Base-by-base conservation (phyloP, 2,888 invertebrate species). In the Himalopsyche kuldschensis region DNA sequence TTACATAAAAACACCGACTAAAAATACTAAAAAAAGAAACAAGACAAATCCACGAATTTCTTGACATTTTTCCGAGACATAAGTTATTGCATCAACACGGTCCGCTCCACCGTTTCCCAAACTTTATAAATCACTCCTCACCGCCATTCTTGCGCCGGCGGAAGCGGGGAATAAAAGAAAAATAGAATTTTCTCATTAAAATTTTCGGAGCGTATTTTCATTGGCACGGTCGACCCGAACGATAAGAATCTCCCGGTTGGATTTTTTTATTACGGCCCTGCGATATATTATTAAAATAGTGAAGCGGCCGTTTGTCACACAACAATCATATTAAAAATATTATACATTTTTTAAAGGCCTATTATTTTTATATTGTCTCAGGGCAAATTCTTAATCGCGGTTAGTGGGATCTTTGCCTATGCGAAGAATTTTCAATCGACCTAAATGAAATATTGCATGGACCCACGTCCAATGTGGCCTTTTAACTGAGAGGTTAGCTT, bases 181-280 rank as follows among this genome's bases (percentile, higher is more conserved):
- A 55, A n/a, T 20, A 20, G 55, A 78, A 24, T 78, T 47, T 55
- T 55, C 78, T 78, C 82, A 78, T 78, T 82, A 55, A 63, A 78
- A 82, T 82, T 82, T 77, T 55, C 20, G 35, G 47, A 27, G 48
- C 17, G 78, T 78, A 78, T 82, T 82, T 77, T 82, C 82, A 82
- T 82, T 55, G 82, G 82, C 82, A 82, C 78, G 81, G 35, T 11
- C 30, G 11, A 48, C 30, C 17, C 69, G 27, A 81, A 77, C 48
- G 82, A 82, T 78, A 82, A 77, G 47, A 82, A 69, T 78, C 32
- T 63, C 55, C 76, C 78, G 63, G 48, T 17, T 20, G 63, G 82
- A 82, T n/a, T 55, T 55, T 55, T 55, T 55, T 55, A 55, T 55
- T 55, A 24, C 55, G 4, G 55, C 55, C 55, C 24, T 55, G 20